Conservation (phyloP, 1,140 invertebrate species). For the Arctopsyche grandis region DNA sequence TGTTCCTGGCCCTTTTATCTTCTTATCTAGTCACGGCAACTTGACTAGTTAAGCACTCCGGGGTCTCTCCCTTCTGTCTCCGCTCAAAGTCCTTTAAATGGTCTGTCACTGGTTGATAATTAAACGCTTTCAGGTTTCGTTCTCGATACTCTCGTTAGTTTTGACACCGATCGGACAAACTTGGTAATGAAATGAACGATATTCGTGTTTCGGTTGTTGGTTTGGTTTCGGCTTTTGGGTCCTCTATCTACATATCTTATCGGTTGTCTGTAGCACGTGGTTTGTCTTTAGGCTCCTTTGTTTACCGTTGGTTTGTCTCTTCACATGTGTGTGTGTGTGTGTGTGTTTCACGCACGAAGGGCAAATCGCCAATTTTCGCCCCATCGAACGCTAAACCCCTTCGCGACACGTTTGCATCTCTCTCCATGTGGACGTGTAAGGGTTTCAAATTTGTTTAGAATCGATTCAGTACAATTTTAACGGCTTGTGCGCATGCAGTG, state of each 20-base stretch:
- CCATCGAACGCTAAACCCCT: too few relatives aligned
- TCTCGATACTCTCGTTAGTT: too few relatives aligned
- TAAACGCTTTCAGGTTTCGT: neutral
- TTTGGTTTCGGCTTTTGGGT: too few relatives aligned
- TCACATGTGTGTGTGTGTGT: too few relatives aligned
- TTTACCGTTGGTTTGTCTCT: too few relatives aligned
- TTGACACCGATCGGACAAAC: too few relatives aligned
- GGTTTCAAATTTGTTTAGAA: neutral
- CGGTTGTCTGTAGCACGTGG: too few relatives aligned
- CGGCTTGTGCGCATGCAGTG: neutral
- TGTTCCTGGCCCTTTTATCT: constrained; percentile 26
- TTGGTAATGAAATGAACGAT: too few relatives aligned
- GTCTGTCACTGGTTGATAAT: neutral
- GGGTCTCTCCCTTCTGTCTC: neutral
- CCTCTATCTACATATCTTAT: too few relatives aligned
- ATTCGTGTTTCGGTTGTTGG: too few relatives aligned
- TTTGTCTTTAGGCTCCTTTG: neutral
- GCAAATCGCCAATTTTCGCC: constrained; percentile 29
- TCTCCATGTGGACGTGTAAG: neutral
- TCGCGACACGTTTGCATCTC: neutral
- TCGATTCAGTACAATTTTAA: neutral
- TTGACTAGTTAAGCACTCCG: constrained; percentile 21
- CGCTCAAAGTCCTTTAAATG: neutral
- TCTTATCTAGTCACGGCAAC: constrained; percentile 30
- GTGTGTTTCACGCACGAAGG: neutral